Evolutionary conservation across 2,113 vertebrate genomes (phyloP), one percentile per base, ranked within the genome.

Genomic region (Rhombomys opimus): DNA sequence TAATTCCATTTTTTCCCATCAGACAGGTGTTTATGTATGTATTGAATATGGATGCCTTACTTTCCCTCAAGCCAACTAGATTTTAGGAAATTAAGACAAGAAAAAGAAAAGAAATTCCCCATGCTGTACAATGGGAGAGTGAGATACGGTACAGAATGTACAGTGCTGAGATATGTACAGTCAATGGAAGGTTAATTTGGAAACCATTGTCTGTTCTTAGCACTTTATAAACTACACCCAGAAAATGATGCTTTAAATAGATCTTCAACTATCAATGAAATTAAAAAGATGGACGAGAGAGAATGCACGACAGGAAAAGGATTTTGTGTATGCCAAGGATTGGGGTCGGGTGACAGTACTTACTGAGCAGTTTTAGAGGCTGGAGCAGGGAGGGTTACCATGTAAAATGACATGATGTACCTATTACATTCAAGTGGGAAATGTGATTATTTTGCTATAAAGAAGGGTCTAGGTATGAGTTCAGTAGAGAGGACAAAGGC

Each of bases 301-400:
- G 87, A 95, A 88, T 87, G 87, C 25, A 61, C 52, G 54, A 14
- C 35, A 18, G 70, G 41, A 46, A 82, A 73, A 57, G 35, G 77
- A 76, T 80, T 68, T 67, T 35, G 67, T 76, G 23, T 7, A n/a
- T 93, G 81, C 70, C 65, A 80, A 3, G 54, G 41, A 61, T 94
- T 20, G 85, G 93, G 57, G 41, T 75, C 23, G 68, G 52, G 57
- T 86, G 35, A 41, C 67, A 23, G 20, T 89, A 75, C 46, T 80
- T 85, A 59, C 57, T 46, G 52, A 87, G 76, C 54, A n/a, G 87
- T 84, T 96, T 97, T 87, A 84, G 59, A 32, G 75, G 13, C 35
- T 25, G 17, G 41, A 73, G 84, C 67, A 22, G 65, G 78, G 41
- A 70, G 6, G 61, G 76, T 35, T 2, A 0, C 52, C 70, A 0